Conservation (phyloP, 2,888 invertebrate species). For the Sminthurides aquaticus region DNA sequence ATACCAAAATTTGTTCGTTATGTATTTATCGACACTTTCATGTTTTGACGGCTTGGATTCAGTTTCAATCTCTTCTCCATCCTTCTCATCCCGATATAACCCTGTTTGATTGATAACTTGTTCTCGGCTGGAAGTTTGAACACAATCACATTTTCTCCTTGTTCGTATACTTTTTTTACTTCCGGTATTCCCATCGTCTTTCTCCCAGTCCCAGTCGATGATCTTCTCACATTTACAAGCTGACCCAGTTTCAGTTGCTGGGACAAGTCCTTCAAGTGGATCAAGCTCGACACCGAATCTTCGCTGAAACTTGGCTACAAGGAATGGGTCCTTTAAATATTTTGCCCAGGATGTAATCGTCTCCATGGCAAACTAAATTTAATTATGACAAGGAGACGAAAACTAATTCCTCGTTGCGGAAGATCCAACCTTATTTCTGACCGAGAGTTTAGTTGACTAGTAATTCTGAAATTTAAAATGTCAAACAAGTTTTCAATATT, state of each 20-base stretch:
- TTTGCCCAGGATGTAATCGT: slow-evolving; percentile 48
- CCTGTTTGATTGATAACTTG: neutral
- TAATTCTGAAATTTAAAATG: no score
- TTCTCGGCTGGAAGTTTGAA: neutral
- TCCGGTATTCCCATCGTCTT: neutral
- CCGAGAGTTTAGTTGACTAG: no score
- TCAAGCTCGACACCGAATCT: slow-evolving; percentile 62
- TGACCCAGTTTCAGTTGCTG: neutral
- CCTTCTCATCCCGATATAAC: neutral
- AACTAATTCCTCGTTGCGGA: no score
- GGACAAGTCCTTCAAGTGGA: slow-evolving; percentile 7
- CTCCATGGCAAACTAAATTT: neutral
- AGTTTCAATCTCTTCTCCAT: neutral
- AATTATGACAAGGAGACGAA: no score
- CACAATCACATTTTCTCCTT: neutral
- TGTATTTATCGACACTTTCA: slow-evolving; percentile 51
- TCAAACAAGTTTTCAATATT: no score
- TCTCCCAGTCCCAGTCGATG: neutral
- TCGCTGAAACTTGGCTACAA: slow-evolving; percentile 70
- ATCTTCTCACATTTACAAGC: neutral
- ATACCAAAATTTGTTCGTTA: slow-evolving; percentile 72
- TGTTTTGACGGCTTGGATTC: slow-evolving; percentile 44
- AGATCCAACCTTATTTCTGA: no score
- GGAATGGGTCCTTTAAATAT: slow-evolving; percentile 64
- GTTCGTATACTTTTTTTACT: neutral